Evolutionary conservation across 2,888 invertebrate genomes (phyloP).

Genomic region (Xylota sylvarum): DNA sequence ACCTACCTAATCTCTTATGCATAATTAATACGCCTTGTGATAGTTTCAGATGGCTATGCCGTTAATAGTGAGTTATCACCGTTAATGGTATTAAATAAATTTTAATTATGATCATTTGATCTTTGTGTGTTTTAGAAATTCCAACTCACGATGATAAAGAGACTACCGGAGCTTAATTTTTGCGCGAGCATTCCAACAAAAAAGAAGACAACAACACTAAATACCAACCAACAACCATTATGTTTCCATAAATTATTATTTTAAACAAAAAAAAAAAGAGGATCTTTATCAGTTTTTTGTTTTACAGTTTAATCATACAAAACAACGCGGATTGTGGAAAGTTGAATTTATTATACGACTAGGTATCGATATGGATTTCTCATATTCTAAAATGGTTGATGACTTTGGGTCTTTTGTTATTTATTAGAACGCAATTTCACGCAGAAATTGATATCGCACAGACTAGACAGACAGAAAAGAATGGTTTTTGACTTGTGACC

Average conservation of each 20-base stretch:
- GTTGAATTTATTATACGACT: constrained; percentile 13
- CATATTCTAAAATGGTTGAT: constrained; percentile 20
- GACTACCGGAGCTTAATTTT: constrained; percentile 49
- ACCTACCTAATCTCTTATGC: constrained; percentile 32
- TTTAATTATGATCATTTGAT: constrained; percentile 63
- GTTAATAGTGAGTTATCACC: constrained; percentile 62
- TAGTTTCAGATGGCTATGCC: constrained; percentile 60
- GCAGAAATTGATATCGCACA: constrained; percentile 36
- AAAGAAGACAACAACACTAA: neutral
- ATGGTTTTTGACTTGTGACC: constrained; percentile 28
- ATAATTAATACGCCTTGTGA: constrained; percentile 60
- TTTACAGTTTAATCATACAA: constrained; percentile 45
- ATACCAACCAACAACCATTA: neutral
- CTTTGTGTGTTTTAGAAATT: constrained; percentile 43
- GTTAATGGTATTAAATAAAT: constrained; percentile 68
- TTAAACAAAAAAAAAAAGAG: neutral
- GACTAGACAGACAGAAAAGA: neutral
- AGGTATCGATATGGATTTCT: neutral
- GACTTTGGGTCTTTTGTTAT: constrained; percentile 6
- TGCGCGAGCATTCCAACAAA: constrained; percentile 51
- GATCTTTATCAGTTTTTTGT: constrained; percentile 10
- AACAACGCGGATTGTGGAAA: constrained; percentile 14
- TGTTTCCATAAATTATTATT: constrained; percentile 11
- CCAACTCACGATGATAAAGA: constrained; percentile 13
- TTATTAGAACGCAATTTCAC: constrained; percentile 30